These are phyloP conservation scores for Ceratina australensis DNA, from an alignment of 1,140 invertebrate species.

Conservation along the genomic window DNA sequence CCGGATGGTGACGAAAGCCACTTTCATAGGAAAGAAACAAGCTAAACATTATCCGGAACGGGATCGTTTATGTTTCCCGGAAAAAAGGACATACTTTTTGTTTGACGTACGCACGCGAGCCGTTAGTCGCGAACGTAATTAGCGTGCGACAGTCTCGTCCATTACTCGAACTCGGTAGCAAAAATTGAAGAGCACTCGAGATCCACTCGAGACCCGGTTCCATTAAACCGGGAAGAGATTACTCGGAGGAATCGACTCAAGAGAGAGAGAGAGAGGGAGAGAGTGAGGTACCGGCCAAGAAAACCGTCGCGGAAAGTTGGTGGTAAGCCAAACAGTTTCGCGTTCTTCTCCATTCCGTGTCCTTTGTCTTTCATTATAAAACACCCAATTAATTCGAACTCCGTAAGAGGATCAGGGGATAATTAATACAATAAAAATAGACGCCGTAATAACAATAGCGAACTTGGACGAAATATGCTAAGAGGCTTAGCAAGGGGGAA, in stretches of 20 bases:
- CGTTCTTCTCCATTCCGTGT: conserved; percentile 34
- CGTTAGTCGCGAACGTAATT: conserved; percentile 35
- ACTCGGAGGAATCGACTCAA: conserved; percentile 65
- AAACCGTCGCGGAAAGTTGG: conserved; percentile 65
- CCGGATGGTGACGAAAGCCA: neutral
- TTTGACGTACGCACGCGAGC: conserved; percentile 26
- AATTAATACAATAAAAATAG: conserved; percentile 77
- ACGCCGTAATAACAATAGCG: conserved; percentile 66
- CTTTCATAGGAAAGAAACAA: conserved; percentile 5
- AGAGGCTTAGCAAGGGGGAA: conserved; percentile 68
- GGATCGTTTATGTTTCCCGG: conserved; percentile 16
- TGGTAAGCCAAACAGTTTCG: conserved; percentile 73
- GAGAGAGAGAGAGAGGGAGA: no score
- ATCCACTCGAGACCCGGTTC: conserved; percentile 56
- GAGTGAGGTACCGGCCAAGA: conserved; percentile 51
- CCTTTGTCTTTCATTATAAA: conserved; percentile 54
- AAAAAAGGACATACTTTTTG: neutral
- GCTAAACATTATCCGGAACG: conserved; percentile 18
- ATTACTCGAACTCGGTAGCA: neutral
- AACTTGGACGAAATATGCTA: conserved; percentile 71
- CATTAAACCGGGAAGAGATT: conserved; percentile 65
- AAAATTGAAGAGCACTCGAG: conserved; percentile 62
- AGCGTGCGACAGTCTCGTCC: neutral
- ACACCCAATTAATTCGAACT: conserved; percentile 75
- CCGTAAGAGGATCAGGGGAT: conserved; percentile 73